Evolutionary conservation across 2,797 vertebrate genomes (phyloP), one percentile per base, ranked within the genome.

Genomic region (Trachurus trachurus): DNA sequence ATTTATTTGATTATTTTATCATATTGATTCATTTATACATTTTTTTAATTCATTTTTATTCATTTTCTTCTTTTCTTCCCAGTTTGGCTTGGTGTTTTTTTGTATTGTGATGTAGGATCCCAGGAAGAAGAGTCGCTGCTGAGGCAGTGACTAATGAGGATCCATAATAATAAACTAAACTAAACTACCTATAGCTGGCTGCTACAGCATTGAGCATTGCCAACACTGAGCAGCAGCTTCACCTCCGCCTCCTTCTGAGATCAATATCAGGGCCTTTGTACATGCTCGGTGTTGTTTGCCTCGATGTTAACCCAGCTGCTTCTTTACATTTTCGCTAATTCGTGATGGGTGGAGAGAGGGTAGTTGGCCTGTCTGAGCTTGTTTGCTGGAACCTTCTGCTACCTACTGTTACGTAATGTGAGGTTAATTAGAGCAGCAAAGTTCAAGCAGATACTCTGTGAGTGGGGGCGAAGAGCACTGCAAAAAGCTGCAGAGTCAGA

Each of bases 351-450:
- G 34, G 34, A 8, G 34, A 37, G 34, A 37, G 8, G 7, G 8
- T 37, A 74, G 22, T 78, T 8, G 29, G 17, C 68, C 45, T 49
- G 37, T 69, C 40, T 66, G 5, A 59, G 65, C 45, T 54, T 39
- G 63, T 49, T 19, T 45, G 15, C 49, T 47, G 13, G 13, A 65
- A 75, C 66, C 8, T 65, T 44, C 66, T 53, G 74, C 66, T 53
- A 75, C 76, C 61, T 39, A 65, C 42, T 37, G 22, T 78, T 76
- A 59, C 71, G 66, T 63, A 3, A 12, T 12, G 10, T 12, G 19
- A 75, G 53, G 50, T 71, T 83, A 85, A 90, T 84, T 76, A 66
- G 21, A 87, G 50, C 77, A 52, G 59, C 16, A 49, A 67, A 66
- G 56, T 50, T 66, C 40, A 69, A 31, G 13, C 56, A 58, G 37